phyloP scores from a whole-genome alignment of 2,113 vertebrate genomes.

The Labrus mixtus region DNA sequence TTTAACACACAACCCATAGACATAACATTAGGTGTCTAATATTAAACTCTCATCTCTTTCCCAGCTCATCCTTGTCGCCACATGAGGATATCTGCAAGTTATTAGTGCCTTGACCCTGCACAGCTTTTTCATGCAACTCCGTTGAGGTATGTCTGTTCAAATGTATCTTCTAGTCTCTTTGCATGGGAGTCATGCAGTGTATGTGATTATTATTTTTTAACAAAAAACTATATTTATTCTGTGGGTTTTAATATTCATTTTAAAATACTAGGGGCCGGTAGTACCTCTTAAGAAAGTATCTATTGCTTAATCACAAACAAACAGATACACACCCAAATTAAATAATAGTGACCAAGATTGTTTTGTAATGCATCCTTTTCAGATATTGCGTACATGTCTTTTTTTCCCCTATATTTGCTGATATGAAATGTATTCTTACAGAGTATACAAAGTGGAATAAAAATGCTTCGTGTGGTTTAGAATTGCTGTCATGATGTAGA shows the following conservation, averaged over 20 bases:
- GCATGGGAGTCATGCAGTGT: conserved; percentile 21
- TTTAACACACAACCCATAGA: conserved; percentile 18
- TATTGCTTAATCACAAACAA: conserved; percentile 18
- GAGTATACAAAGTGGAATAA: not conserved
- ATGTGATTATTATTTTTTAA: conserved; percentile 33
- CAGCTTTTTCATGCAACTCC: conserved; percentile 60
- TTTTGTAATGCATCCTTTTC: conserved; percentile 47
- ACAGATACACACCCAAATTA: not conserved
- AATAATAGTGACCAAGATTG: conserved; percentile 28
- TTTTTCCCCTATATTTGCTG: not conserved
- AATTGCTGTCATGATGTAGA: no score
- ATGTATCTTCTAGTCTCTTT: conserved; percentile 35
- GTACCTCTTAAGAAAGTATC: not conserved
- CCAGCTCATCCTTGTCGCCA: conserved; percentile 45
- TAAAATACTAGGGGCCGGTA: conserved; percentile 3
- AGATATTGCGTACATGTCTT: not conserved
- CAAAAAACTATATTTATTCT: conserved; percentile 12
- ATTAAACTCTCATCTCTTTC: conserved; percentile 47
- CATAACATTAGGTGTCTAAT: conserved; percentile 56
- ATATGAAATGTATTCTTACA: not conserved
- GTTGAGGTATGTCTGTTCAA: conserved; percentile 31
- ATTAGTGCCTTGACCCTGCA: conserved; percentile 59
- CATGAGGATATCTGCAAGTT: conserved; percentile 61
- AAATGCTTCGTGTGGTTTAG: not conserved
- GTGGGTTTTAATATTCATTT: conserved; percentile 10